Base-by-base conservation (phyloP, 2,113 vertebrate genomes). In the Xenopus borealis region DNA sequence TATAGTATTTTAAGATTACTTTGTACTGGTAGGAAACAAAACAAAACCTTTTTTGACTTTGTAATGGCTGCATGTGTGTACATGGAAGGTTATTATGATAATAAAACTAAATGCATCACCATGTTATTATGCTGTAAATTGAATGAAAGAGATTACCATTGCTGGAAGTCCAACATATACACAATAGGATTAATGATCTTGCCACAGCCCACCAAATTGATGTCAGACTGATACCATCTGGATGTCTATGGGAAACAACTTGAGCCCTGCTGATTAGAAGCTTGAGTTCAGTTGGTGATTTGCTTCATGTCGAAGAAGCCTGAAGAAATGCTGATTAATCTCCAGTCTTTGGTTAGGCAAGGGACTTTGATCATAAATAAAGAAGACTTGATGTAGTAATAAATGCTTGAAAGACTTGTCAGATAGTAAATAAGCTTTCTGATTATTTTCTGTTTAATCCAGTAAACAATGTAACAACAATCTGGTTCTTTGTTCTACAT, bases 301-400 rank as follows among this genome's bases (percentile, higher is more conserved):
- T 20, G 58, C 58, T 23, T 20, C 58, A 12, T 61, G 58, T 61
- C 20, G 2, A 23, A 61, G 18, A 61, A 10, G 20, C 58, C 19
- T 23, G 19, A 20, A 61, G 58, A 61, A 61, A 23, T 61, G 10
- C 10, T 61, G 58, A 61, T 61, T 61, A 61, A 61, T 61, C 18
- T 14, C 18, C 58, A 61, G 58, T 23, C 12, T 61, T 61, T 11
- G 58, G 58, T 61, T 61, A 61, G 58, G 58, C 14, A 61, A 61
- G 58, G 58, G 58, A 61, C 19, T 61, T 61, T 61, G 58, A 61
- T 61, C 18, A 61, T 61, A 61, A 61, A 61, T 61, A 61, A 61
- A 61, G 58, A 23, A 61, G 58, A 61, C 58, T 61, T 61, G 58
- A 61, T 55, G 53, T 55, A 61, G 18, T 61, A 61, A 61, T 61